Percentiles rank a stretch among this genome's conserved stretches.
Evolutionary conservation across 2,797 vertebrate genomes (phyloP).

Genomic region (Tokudaia muenninki): DNA sequence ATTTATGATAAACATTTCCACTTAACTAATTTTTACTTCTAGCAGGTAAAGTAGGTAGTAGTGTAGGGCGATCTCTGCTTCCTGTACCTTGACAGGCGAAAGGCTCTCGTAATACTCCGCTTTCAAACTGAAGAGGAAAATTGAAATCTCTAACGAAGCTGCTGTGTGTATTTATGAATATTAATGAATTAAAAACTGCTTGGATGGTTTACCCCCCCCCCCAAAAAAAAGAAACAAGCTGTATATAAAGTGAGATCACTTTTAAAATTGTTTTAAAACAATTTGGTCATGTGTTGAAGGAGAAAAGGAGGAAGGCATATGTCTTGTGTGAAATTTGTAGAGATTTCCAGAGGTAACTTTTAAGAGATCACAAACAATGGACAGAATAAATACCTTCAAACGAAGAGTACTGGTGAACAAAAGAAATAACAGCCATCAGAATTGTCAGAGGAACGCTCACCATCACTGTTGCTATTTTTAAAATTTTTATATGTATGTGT

Average conservation of each 20-base stretch:
- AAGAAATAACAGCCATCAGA: background rate
- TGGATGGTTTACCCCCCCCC: slow-evolving; percentile 99
- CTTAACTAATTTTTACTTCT: too few species aligned
- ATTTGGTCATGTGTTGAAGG: background rate
- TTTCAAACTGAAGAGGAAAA: slow-evolving; percentile 96
- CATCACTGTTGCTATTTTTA: background rate
- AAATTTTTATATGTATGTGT: background rate
- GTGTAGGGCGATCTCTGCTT: slow-evolving; percentile 92
- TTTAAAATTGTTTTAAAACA: background rate
- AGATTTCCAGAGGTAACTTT: background rate
- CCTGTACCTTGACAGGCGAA: slow-evolving; percentile 95
- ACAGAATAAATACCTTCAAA: background rate
- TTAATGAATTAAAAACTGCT: slow-evolving; percentile 99
- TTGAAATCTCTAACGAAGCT: slow-evolving; percentile 98
- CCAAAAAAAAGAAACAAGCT: slow-evolving; percentile 84
- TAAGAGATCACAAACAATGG: background rate
- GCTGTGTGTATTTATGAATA: slow-evolving; percentile 99
- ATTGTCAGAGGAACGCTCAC: background rate
- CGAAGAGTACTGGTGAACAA: background rate
- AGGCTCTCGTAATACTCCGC: slow-evolving; percentile 97
- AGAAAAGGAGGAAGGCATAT: background rate
- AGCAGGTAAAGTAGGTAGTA: slow-evolving; percentile 90
- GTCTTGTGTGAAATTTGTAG: background rate
- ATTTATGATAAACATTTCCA: slow-evolving; percentile 85
- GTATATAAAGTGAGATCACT: background rate